Conservation (phyloP, 2,113 vertebrate species). For the Sminthopsis crassicaudata region DNA sequence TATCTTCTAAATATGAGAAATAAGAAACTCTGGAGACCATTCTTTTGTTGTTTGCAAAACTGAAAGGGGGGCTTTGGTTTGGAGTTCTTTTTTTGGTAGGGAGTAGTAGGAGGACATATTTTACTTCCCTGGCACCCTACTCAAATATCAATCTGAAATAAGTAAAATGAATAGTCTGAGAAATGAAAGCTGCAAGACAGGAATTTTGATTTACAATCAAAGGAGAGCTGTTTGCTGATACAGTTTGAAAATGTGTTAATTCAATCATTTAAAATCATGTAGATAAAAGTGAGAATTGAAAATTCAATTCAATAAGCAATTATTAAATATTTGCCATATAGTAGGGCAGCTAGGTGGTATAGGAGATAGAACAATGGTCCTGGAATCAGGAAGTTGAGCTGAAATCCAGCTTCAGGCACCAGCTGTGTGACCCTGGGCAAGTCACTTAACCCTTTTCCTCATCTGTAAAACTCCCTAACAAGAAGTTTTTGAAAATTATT, state of each 20-base stretch:
- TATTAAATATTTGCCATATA: background rate
- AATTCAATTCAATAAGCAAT: background rate
- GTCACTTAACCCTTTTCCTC: background rate
- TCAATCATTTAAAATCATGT: background rate
- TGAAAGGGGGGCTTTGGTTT: background rate
- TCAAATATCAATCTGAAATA: background rate
- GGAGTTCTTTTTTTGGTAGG: background rate
- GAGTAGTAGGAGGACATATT: too few species aligned
- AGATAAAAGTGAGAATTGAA: background rate
- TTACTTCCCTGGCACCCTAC: background rate
- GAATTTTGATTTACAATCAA: background rate
- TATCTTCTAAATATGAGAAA: accelerated
- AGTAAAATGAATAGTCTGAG: background rate
- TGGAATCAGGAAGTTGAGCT: background rate
- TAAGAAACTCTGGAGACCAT: background rate
- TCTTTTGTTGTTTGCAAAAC: background rate
- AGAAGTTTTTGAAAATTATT: conserved; percentile 75
- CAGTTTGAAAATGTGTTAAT: background rate
- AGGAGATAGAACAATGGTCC: background rate
- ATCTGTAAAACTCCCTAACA: conserved; percentile 35
- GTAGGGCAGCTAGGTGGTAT: background rate
- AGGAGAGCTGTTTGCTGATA: background rate
- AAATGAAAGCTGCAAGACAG: background rate
- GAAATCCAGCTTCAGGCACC: background rate
- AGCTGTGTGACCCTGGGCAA: too few species aligned